Percentiles rank a stretch among this genome's conserved stretches.
Conservation (phyloP, 2,888 invertebrate species). For the Chromoteleia sp. region DNA sequence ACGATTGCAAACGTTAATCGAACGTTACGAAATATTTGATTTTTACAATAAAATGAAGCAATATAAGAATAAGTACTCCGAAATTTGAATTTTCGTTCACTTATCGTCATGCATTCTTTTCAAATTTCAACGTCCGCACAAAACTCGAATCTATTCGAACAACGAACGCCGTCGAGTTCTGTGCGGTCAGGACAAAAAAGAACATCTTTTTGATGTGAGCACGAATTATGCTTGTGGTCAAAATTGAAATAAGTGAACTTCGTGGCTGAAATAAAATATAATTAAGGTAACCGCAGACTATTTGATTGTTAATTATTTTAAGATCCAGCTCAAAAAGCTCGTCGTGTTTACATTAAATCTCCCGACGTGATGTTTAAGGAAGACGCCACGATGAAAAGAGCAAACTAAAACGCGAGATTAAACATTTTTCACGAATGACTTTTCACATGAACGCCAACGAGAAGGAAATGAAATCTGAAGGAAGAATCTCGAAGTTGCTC, state of each 20-base stretch:
- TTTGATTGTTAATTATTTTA: slow-evolving; percentile 47
- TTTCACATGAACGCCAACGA: slow-evolving; percentile 57
- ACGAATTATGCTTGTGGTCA: slow-evolving; percentile 41
- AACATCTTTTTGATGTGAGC: not conserved
- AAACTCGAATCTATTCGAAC: slow-evolving; percentile 8
- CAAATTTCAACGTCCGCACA: not conserved
- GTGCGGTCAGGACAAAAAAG: slow-evolving; percentile 37
- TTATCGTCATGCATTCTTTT: not conserved
- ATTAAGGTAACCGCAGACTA: slow-evolving; percentile 46
- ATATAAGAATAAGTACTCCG: not conserved
- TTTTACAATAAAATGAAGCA: not conserved
- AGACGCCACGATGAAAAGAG: slow-evolving; percentile 7
- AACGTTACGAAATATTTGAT: no score
- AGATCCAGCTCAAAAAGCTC: slow-evolving; percentile 5
- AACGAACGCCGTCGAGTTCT: slow-evolving; percentile 19
- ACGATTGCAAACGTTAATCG: no score
- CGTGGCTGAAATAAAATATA: slow-evolving; percentile 1
- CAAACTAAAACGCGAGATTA: slow-evolving; percentile 18
- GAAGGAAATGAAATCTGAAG: slow-evolving; percentile 63
- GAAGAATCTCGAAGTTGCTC: slow-evolving; percentile 57
- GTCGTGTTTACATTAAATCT: slow-evolving; percentile 26
- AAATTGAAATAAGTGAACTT: slow-evolving; percentile 41
- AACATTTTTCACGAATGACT: slow-evolving; percentile 55
- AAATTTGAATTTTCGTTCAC: slow-evolving; percentile 5
- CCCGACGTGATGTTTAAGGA: slow-evolving; percentile 30